These are phyloP conservation scores for Lithophane socia DNA, from an alignment of 2,888 invertebrate genomes.

Conservation along the genomic window DNA sequence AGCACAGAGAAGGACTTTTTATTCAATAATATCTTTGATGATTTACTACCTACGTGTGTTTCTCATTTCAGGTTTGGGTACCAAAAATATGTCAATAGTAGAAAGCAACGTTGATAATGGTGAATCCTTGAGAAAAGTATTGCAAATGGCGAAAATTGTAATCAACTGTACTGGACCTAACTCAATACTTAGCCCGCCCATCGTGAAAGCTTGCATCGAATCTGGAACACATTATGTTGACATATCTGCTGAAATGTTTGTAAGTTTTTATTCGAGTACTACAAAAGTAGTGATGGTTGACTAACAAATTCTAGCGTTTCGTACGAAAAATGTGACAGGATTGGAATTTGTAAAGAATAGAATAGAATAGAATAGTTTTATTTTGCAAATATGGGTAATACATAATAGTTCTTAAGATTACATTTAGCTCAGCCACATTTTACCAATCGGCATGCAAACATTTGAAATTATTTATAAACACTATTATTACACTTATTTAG, in stretches of 20 bases:
- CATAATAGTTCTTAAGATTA: too few species aligned
- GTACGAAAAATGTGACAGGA: not conserved
- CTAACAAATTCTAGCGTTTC: too few species aligned
- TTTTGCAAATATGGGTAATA: too few species aligned
- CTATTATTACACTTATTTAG: too few species aligned
- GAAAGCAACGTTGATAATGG: conserved; percentile 72
- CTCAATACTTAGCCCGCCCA: conserved; percentile 70
- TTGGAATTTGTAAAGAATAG: not conserved
- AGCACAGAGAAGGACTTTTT: too few species aligned
- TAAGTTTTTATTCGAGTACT: conserved; percentile 63
- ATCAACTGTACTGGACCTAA: conserved; percentile 80
- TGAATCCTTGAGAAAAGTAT: conserved; percentile 64
- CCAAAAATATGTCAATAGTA: conserved; percentile 66
- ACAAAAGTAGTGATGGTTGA: too few species aligned
- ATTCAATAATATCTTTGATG: too few species aligned
- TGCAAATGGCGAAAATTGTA: conserved; percentile 70
- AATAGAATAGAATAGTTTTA: too few species aligned
- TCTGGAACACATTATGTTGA: conserved; percentile 79
- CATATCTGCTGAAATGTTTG: conserved; percentile 79
- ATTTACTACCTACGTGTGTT: not conserved
- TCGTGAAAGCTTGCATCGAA: conserved; percentile 78
- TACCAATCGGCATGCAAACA: too few species aligned
- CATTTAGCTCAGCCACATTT: too few species aligned
- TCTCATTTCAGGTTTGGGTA: conserved; percentile 66
- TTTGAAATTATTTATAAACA: too few species aligned